A percentile compares a stretch with the other conserved stretches of the same genome.
These are phyloP conservation scores for Ianthella basta DNA, from an alignment of 37 sponge, comb jelly and placozoan genomes.

Conservation along the genomic window DNA sequence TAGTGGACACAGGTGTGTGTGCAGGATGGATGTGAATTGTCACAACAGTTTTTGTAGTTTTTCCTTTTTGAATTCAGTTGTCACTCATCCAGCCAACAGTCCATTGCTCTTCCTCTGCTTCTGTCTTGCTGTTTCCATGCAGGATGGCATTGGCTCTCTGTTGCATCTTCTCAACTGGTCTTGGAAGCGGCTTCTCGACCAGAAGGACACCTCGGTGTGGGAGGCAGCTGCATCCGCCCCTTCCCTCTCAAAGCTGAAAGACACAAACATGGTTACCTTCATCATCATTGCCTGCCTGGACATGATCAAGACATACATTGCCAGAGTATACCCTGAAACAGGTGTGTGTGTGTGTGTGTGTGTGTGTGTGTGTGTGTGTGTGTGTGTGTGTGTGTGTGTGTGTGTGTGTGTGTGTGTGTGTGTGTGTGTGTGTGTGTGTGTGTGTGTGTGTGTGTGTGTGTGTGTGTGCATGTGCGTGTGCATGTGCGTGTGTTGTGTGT, in stretches of 20 bases:
- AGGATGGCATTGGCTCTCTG: slow-evolving; percentile 76
- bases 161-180: slow-evolving; percentile 77
- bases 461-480: background rate
- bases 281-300: slow-evolving; percentile 60
- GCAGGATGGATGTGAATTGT: background rate
- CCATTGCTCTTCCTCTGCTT: background rate
- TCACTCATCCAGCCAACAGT: background rate
- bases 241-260: slow-evolving; percentile 21
- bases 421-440: no score
- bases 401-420: no score
- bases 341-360: slow-evolving; percentile 1
- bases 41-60: no score
- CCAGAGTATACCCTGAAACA: slow-evolving; percentile 64
- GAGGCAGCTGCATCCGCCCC: background rate
- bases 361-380: background rate
- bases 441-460: no score
- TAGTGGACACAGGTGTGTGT: background rate
- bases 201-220: background rate
- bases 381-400: background rate
- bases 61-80: no score
- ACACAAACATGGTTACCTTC: slow-evolving; percentile 27
- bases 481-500: background rate
- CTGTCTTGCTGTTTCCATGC: background rate
- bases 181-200: slow-evolving; percentile 42
- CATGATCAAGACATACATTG: slow-evolving; percentile 71